Base-by-base conservation (phyloP, 2,797 vertebrate species). In the Zalophus californianus region DNA sequence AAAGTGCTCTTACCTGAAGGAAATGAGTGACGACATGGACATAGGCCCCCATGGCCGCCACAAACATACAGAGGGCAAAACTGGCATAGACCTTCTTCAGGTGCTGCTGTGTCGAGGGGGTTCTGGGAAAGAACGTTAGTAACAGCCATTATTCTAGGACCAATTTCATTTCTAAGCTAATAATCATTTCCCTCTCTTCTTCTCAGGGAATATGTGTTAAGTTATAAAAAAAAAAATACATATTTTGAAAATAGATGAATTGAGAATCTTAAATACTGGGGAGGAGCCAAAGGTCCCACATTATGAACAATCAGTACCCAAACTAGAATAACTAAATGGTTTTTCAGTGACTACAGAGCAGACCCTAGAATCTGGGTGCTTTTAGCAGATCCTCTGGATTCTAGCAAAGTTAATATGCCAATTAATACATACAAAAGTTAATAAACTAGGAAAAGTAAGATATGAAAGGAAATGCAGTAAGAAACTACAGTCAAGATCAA, bases 31-130 rank as follows among this genome's bases (percentile, higher is more conserved):
- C 99, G 32, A 99, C 99, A 6, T 99, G 99, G 97, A 99, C 88
- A n/a, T 99, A 99, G 86, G 99, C 99, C 2, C 99, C 99, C 0
- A 99, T 99, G 0, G 99, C 99, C 0, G 99, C 99, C 98, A 99
- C 98, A 0, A 99, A 99, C 99, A 99, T 99, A 91, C 99, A 99
- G 3, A 99, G 94, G 2, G 99, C 99, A 70, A 99, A 98, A 98
- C 99, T 99, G 98, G 99, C 99, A 88, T 99, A 99, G 78, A 99
- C 99, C 98, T 99, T 99, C 99, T 99, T 99, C 98, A 99, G 98
- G 98, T 99, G 99, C 98, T 99, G 99, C 99, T 99, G 99, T 95
- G 99, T 99, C 23, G 99, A 99, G 58, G 99, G 98, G 15, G 99
- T 99, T 96, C 99, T 99, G 97, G 95, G 75, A 3, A 93, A 96